Base-by-base conservation (phyloP, 2,797 vertebrate species). In the Propithecus perrieri region DNA sequence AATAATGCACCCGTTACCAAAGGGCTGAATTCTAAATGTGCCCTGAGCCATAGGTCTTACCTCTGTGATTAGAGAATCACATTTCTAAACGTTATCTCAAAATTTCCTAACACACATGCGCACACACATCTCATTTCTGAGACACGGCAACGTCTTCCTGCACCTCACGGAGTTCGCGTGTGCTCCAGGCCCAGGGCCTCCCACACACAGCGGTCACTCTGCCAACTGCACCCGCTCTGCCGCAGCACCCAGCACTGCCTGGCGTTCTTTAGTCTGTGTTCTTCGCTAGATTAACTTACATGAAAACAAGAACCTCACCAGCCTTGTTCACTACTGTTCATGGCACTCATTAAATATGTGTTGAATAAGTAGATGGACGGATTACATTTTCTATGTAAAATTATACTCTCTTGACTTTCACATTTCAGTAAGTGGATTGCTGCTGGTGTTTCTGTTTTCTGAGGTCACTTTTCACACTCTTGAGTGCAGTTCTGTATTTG, bases 91-190 rank as follows among this genome's bases (percentile, higher is more conserved):
- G 59, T 13, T 12, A 48, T 22, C 1, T 3, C 26, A 41, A 28
- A n/a, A 22, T 43, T 59, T 14, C 4, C 41, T 7, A 24, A 20
- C 81, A 74, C 12, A 13, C 38, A 46, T 48, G n/a, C 2, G 15
- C 41, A 9, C 26, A 1, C 67, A n/a, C 63, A 10, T n/a, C n/a
- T 7, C 7, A 33, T 33, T 43, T 28, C 63, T 63, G 35, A 35
- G 67, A 15, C 0, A 20, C 24, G 18, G 30, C 71, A 12, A 22
- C 0, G 7, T 5, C 30, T 6, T 28, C 12, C 11, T 20, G 57
- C 2, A 26, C 5, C 1, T 33, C 5, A 2, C 33, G 4, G 46
- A 20, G 10, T 4, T 3, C 4, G 11, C 2, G 12, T 4, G 13
- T 22, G 69, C 28, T 63, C 7, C 1, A 11, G 33, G 6, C 4